Conservation (phyloP, 2,888 invertebrate genomes). For the Andrena marginata region DNA sequence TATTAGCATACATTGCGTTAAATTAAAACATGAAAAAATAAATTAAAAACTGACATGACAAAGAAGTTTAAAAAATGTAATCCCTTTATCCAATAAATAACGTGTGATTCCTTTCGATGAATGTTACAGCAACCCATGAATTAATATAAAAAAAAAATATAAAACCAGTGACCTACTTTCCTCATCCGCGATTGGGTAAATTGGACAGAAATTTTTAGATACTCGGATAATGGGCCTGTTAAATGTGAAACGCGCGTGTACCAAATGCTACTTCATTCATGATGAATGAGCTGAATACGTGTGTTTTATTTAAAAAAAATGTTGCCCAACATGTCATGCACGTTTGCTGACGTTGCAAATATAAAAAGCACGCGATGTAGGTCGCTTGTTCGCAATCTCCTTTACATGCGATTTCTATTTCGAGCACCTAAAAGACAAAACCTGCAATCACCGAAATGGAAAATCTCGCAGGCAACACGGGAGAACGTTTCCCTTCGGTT, state of each 20-base stretch:
- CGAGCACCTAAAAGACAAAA: constrained; percentile 29
- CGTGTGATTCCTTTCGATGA: too few relatives aligned
- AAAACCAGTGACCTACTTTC: too few relatives aligned
- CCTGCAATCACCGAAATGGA: constrained; percentile 49
- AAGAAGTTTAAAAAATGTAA: not conserved
- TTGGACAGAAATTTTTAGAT: too few relatives aligned
- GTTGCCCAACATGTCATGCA: not conserved
- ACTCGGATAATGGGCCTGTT: too few relatives aligned
- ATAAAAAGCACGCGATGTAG: constrained; percentile 27
- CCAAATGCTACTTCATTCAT: too few relatives aligned
- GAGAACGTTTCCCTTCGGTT: constrained; percentile 50
- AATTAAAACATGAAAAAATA: not conserved
- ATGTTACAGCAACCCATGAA: too few relatives aligned
- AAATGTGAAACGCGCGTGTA: too few relatives aligned
- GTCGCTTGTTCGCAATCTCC: constrained; percentile 19
- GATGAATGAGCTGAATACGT: not conserved
- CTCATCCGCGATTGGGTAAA: too few relatives aligned
- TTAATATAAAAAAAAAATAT: too few relatives aligned
- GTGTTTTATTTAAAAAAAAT: not conserved
- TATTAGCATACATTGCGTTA: too few relatives aligned
- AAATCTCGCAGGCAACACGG: constrained; percentile 47
- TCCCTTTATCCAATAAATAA: not conserved
- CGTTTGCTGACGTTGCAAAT: constrained; percentile 13
- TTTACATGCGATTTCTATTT: constrained; percentile 37
- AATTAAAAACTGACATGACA: not conserved